A percentile compares a stretch with the other conserved stretches of the same genome.
Evolutionary conservation across 2,797 vertebrate genomes (phyloP).

Genomic region (Forpus xanthops): DNA sequence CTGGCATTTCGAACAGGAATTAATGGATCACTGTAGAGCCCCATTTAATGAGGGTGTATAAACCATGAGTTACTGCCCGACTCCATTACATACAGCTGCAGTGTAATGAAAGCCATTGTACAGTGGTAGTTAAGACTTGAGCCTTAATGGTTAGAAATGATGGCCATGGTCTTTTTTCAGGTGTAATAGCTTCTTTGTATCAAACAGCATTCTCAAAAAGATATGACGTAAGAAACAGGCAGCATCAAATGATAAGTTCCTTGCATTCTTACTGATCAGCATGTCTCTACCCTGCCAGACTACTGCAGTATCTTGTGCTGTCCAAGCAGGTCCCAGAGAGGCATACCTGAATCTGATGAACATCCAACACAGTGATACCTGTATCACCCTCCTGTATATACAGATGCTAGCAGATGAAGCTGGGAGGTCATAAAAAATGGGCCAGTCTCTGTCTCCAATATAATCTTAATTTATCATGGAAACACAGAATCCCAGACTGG

Average conservation of each 20-base stretch:
- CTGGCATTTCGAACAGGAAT: conserved; percentile 62
- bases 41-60: conserved; percentile 60
- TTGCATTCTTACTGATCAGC: not conserved
- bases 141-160: conserved; percentile 55
- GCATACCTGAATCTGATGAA: not conserved
- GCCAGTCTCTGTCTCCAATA: not conserved
- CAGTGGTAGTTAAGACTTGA: conserved; percentile 42
- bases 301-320: not conserved
- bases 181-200: conserved; percentile 45
- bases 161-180: conserved; percentile 33
- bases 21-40: conserved; percentile 58
- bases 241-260: not conserved
- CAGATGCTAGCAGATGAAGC: not conserved
- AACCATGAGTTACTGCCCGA: conserved; percentile 66
- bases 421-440: not conserved
- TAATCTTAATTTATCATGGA: not conserved
- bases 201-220: conserved; percentile 17
- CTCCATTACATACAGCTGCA: conserved; percentile 43
- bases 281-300: not conserved
- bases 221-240: not conserved
- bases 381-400: rapidly evolving
- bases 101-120: conserved; percentile 57
- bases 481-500: not conserved
- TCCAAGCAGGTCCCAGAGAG: not conserved
- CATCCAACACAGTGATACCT: not conserved